Evolutionary conservation across 2,113 vertebrate genomes (phyloP), one percentile per base, ranked within the genome.

Genomic region (Promerops cafer): DNA sequence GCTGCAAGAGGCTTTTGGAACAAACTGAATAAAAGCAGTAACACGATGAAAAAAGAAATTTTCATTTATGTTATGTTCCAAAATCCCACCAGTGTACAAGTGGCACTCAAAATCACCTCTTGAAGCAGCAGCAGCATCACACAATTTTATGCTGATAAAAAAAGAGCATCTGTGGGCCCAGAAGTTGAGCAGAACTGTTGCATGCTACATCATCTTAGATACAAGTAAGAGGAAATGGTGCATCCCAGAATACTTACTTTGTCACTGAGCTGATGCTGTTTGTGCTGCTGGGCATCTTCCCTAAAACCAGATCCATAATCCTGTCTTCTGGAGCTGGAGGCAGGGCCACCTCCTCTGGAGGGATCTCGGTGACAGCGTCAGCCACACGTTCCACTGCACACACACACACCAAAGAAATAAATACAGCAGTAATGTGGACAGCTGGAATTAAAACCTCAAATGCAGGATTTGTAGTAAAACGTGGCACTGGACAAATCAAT

Each of bases 221-320:
- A 82, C 83, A 27, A 31, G 35, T 14, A 56, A 42, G 45, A 94
- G 61, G 40, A 89, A 92, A 83, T 53, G 39, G 16, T 68, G 79
- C 65, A 89, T 50, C 44, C 60, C 71, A 75, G 20, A 61, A n/a
- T 53, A 96, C 98, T 97, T 94, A 98, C 98, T 98, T 98, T 47
- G 98, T 93, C 82, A 98, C 95, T 2, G 98, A 92, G 66, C 92
- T 76, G 83, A 97, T 45, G 35, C 85, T 97, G 17, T 95, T 96
- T 26, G 96, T 65, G 61, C 93, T 79, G 79, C 93, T 92, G 42
- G 98, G 96, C 90, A 98, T 79, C 85, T 98, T 98, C 63, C 98
- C 98, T 91, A 98, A 76, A 45, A 98, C 98, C 84, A 98, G 64
- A 61, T 98, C 98, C 98, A 98, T 97, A 88, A 98, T 98, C 69